Evolutionary conservation across 1,140 invertebrate genomes (phyloP).

Genomic region (Apis florea): DNA sequence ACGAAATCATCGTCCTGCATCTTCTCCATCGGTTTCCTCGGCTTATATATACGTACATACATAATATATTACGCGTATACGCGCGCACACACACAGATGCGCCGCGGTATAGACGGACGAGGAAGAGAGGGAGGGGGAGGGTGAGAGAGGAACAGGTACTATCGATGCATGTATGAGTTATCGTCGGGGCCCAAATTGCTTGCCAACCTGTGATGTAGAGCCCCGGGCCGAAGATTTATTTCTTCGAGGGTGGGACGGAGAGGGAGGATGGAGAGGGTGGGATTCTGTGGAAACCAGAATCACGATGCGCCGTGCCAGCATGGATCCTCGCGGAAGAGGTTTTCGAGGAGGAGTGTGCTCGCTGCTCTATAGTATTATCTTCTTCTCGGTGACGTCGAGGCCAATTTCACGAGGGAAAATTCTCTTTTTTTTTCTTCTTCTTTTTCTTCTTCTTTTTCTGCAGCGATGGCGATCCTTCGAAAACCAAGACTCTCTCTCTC

Average conservation of each 20-base stretch:
- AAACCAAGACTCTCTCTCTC: conserved; percentile 1
- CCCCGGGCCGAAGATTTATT: conserved; percentile 78
- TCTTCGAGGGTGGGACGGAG: conserved; percentile 57
- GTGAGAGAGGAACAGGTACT: conserved; percentile 62
- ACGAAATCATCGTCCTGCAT: conserved; percentile 44
- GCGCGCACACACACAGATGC: conserved; percentile 32
- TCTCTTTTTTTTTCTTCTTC: conserved; percentile 49
- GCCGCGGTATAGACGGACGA: not conserved
- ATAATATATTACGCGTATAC: conserved; percentile 71
- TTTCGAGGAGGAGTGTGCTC: not conserved
- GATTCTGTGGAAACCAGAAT: conserved; percentile 60
- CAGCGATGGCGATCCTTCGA: not conserved
- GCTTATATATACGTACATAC: conserved; percentile 63
- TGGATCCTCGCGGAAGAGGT: conserved; percentile 46
- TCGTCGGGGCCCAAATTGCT: conserved; percentile 78
- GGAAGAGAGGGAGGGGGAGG: not conserved
- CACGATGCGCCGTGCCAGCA: conserved; percentile 49
- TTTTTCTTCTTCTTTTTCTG: no score
- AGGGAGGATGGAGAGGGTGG: conserved; percentile 33
- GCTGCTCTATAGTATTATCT: conserved; percentile 38
- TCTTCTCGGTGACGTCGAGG: conserved; percentile 44
- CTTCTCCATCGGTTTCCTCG: conserved; percentile 37
- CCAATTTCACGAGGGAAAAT: conserved; percentile 68
- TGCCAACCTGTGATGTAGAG: conserved; percentile 79
- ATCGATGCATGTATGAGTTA: conserved; percentile 80